These are phyloP conservation scores for Leptopilina drosophilae DNA, from an alignment of 2,888 invertebrate species.

Conservation along the genomic window DNA sequence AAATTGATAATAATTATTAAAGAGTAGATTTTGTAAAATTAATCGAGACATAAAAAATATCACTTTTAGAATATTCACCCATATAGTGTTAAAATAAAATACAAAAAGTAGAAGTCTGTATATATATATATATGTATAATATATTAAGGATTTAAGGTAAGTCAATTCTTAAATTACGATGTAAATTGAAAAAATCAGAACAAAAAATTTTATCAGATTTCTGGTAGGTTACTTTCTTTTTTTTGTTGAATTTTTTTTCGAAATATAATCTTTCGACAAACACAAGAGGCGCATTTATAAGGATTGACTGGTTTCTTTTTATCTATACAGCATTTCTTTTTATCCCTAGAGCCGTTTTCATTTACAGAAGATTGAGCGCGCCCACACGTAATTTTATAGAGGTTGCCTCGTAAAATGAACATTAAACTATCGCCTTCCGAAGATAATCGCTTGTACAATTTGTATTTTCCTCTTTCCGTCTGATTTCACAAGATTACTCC, in stretches of 20 bases:
- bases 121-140: too few species aligned
- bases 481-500: neutral
- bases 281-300: conserved; percentile 3
- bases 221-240: too few species aligned
- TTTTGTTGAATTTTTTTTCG: neutral
- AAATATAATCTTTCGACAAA: neutral
- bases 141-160: too few species aligned
- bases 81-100: neutral
- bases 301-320: conserved; percentile 11
- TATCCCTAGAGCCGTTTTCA: neutral
- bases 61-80: too few species aligned
- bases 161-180: too few species aligned
- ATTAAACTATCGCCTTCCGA: conserved; percentile 13
- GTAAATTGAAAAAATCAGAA: too few species aligned
- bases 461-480: neutral
- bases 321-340: neutral
- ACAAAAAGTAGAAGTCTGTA: too few species aligned
- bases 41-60: too few species aligned
- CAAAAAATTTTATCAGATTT: too few species aligned
- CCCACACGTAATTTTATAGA: conserved; percentile 27
- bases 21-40: too few species aligned
- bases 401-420: conserved; percentile 19
- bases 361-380: conserved; percentile 3
- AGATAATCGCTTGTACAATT: conserved; percentile 6
- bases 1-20: too few species aligned